phyloP scores from a whole-genome alignment of 2,797 vertebrate genomes.

The Tragelaphus oryx region DNA sequence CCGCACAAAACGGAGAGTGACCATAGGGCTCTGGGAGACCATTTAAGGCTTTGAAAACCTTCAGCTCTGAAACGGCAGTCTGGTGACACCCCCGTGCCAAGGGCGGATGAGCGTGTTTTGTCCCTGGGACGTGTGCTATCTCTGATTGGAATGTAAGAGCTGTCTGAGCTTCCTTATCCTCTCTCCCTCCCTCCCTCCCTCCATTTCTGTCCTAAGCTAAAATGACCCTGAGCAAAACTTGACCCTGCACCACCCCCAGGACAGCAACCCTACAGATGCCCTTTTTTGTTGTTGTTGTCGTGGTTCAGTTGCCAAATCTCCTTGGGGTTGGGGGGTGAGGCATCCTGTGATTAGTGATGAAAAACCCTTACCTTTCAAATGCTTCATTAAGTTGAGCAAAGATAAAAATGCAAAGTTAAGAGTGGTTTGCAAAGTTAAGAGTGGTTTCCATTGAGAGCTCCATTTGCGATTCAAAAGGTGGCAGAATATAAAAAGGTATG shows the following conservation, averaged over 20 bases:
- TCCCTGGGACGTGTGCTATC: conserved; percentile 70
- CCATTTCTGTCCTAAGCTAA: background rate
- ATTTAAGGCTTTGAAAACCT: conserved; percentile 71
- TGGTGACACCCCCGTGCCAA: conserved; percentile 46
- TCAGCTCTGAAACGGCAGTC: conserved; percentile 30
- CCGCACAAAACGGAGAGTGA: background rate
- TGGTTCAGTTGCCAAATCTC: background rate
- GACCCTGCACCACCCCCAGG: background rate
- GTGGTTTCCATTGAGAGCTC: accelerated
- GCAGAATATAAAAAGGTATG: background rate
- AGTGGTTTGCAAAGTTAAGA: background rate
- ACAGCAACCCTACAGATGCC: background rate
- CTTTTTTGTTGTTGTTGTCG: background rate
- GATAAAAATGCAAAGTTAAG: background rate
- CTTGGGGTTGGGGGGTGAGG: background rate
- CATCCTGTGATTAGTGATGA: accelerated
- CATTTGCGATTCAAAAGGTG: background rate
- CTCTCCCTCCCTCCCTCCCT: background rate
- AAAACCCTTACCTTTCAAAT: background rate
- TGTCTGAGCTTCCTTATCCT: conserved; percentile 27
- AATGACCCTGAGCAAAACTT: background rate
- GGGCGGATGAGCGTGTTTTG: conserved; percentile 63
- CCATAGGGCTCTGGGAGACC: conserved; percentile 25
- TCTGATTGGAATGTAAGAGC: conserved; percentile 67
- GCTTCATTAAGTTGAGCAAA: background rate